phyloP scores from a whole-genome alignment of 2,888 invertebrate species.

The Cepaea hortensis region DNA sequence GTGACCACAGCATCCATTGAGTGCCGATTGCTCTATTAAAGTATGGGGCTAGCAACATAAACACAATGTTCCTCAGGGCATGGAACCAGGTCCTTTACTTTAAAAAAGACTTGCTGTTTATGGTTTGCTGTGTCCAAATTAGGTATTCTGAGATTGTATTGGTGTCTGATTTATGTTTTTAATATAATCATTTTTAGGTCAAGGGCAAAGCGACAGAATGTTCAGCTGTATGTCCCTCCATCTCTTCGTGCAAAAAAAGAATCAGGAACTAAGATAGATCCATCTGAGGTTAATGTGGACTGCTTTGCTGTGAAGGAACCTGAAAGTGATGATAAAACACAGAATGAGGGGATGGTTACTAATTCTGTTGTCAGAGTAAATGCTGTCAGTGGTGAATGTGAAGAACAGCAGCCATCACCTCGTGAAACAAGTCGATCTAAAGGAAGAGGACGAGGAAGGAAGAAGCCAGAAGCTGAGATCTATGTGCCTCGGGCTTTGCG shows the following conservation, averaged over 20 bases:
- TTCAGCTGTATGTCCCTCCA: constrained; percentile 52
- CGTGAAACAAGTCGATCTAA: constrained; percentile 28
- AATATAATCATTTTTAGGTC: constrained; percentile 20
- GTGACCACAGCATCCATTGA: no score
- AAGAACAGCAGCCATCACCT: constrained; percentile 17
- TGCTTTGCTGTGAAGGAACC: neutral
- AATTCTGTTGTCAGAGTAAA: constrained; percentile 10
- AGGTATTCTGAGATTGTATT: no score
- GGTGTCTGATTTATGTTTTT: neutral
- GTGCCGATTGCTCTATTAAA: no score
- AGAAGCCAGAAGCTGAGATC: constrained; percentile 84
- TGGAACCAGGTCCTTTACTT: no score
- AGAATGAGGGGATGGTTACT: neutral
- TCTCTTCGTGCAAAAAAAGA: constrained; percentile 45
- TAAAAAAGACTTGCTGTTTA: no score
- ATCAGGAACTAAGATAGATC: constrained; percentile 10
- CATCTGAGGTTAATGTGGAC: neutral
- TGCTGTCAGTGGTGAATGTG: constrained; percentile 44
- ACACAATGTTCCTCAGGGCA: no score
- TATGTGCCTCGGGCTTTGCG: constrained; percentile 85
- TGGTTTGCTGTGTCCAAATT: no score
- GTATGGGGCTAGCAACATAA: no score
- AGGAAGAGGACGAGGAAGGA: constrained; percentile 42
- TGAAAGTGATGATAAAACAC: neutral
- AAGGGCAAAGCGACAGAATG: constrained; percentile 42